Percentiles rank a stretch among this genome's conserved stretches.
These are phyloP conservation scores for Chascanopsetta lugubris DNA, from an alignment of 2,113 vertebrate species.

Conservation along the genomic window DNA sequence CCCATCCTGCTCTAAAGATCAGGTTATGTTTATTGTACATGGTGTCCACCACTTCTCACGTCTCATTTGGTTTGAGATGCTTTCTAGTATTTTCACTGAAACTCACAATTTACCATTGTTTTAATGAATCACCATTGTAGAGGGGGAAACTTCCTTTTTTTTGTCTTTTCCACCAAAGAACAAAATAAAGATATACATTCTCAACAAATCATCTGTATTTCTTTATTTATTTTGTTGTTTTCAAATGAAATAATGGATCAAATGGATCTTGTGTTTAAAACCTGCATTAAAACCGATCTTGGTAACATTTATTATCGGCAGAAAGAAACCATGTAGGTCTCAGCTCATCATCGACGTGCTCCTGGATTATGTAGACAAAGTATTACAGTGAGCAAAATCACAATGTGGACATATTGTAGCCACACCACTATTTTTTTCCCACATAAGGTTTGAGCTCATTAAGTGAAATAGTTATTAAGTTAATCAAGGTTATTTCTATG, in stretches of 20 bases:
- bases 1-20: slow-evolving; percentile 42
- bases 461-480: background rate
- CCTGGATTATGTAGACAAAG: too few species aligned
- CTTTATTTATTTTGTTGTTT: background rate
- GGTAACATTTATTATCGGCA: background rate
- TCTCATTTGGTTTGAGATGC: background rate
- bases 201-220: slow-evolving; percentile 3
- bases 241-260: background rate
- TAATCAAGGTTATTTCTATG: background rate
- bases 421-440: too few species aligned
- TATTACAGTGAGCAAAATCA: background rate
- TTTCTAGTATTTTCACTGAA: background rate
- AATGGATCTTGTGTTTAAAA: background rate
- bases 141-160: slow-evolving; percentile 5
- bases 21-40: slow-evolving; percentile 33
- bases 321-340: too few species aligned
- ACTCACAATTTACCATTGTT: background rate
- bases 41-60: slow-evolving; percentile 9
- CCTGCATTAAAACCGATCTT: background rate
- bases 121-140: background rate
- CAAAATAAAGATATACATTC: slow-evolving; percentile 28
- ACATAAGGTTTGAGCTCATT: background rate
- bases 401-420: background rate
- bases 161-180: slow-evolving; percentile 18
- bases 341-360: too few species aligned